A percentile compares a stretch with the other conserved stretches of the same genome.
Evolutionary conservation across 2,797 vertebrate genomes (phyloP).

Genomic region (Scolopax bukidnonensis): DNA sequence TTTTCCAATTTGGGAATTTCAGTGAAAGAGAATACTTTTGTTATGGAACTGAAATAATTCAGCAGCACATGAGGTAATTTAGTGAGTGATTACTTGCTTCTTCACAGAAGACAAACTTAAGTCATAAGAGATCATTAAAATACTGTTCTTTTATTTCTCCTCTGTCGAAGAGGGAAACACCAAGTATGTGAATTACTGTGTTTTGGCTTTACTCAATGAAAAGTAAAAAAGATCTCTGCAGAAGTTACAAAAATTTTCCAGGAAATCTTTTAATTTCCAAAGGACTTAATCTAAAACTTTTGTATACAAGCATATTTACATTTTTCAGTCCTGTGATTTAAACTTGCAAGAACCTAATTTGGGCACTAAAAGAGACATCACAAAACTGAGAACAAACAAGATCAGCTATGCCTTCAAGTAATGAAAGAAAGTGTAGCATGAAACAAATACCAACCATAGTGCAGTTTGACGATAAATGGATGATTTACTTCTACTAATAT

Average conservation of each 20-base stretch:
- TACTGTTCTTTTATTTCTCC: neutral
- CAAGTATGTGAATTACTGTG: neutral
- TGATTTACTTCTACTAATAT: constrained; percentile 99
- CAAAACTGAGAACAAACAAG: neutral
- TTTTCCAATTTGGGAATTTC: neutral
- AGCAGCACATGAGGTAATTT: neutral
- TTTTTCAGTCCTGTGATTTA: neutral
- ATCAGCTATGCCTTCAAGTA: neutral
- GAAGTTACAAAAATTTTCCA: neutral
- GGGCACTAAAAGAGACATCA: neutral
- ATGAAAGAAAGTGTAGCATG: neutral
- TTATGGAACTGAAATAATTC: neutral
- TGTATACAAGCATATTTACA: rapidly evolving
- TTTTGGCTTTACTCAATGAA: neutral
- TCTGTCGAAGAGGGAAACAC: neutral
- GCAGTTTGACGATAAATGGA: constrained; percentile 99
- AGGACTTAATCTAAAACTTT: neutral
- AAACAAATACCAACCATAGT: constrained; percentile 89
- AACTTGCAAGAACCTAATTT: neutral
- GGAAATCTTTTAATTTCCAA: neutral
- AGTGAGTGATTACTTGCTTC: neutral
- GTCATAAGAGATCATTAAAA: neutral
- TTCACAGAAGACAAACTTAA: neutral
- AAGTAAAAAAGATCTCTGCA: neutral
- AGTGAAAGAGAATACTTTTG: neutral